phyloP scores from a whole-genome alignment of 1,140 invertebrate genomes.

The Whitmania pigra region DNA sequence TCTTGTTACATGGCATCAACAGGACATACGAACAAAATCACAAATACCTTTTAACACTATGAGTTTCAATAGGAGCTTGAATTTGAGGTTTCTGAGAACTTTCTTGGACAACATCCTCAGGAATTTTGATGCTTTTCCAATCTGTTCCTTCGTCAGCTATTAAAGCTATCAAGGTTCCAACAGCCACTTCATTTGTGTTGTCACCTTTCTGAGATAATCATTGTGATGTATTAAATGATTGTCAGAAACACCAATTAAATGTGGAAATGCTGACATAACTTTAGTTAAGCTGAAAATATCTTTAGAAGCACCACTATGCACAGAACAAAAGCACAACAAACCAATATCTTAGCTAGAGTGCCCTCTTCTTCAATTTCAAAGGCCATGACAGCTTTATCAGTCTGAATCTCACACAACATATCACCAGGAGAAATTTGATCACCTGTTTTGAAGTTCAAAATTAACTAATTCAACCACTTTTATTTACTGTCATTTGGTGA shows the following conservation, averaged over 20 bases:
- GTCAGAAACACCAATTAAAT: background rate
- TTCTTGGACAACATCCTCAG: conserved; percentile 16
- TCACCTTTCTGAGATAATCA: conserved; percentile 45
- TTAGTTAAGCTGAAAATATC: background rate
- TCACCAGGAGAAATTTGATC: conserved; percentile 49
- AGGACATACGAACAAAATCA: background rate
- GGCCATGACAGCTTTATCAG: conserved; percentile 51
- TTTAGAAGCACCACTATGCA: background rate
- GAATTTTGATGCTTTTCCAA: conserved; percentile 51
- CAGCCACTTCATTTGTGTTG: conserved; percentile 65
- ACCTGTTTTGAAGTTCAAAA: conserved; percentile 32
- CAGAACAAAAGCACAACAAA: conserved; percentile 26
- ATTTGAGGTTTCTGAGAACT: too few relatives aligned
- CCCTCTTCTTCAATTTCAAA: conserved; percentile 52
- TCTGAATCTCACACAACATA: conserved; percentile 52
- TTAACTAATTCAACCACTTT: background rate
- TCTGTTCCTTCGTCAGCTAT: conserved; percentile 69
- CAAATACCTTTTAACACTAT: too few relatives aligned
- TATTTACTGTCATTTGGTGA: background rate
- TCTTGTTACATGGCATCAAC: too few relatives aligned
- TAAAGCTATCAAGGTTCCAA: conserved; percentile 74
- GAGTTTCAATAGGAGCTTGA: too few relatives aligned
- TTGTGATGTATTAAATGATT: conserved; percentile 20
- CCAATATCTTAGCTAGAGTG: conserved; percentile 50
- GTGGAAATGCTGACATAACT: background rate